Evolutionary conservation across 2,888 invertebrate species (phyloP).

Genomic region (Watsonalla binaria): DNA sequence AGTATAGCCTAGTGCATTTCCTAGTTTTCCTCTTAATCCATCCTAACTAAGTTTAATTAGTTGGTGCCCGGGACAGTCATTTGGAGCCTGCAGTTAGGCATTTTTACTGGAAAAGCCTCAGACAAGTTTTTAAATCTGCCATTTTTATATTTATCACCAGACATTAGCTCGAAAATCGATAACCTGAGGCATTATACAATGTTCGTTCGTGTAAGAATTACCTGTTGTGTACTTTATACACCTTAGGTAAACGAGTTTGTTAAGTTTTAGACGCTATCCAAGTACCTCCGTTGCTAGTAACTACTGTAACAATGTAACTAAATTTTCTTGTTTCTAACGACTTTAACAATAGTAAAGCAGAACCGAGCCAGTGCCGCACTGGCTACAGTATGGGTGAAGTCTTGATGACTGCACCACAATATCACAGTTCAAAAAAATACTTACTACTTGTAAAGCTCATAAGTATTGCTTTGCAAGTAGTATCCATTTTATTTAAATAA

Average conservation of each 20-base stretch:
- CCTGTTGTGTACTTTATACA: too few species aligned
- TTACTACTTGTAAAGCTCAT: too few species aligned
- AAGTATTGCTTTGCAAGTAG: too few species aligned
- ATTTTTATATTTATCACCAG: too few species aligned
- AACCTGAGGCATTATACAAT: too few species aligned
- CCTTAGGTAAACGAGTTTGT: background rate
- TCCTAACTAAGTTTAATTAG: background rate
- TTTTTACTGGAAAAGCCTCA: background rate
- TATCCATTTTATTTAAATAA: too few species aligned
- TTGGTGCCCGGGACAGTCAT: background rate
- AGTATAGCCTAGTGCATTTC: background rate
- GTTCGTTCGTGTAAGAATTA: too few species aligned
- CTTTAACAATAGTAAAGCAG: conserved; percentile 28
- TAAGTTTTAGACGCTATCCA: conserved; percentile 5
- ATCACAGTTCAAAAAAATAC: too few species aligned
- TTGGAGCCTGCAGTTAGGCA: background rate
- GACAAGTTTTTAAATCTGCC: background rate
- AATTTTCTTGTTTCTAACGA: conserved; percentile 20
- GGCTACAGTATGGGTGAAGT: conserved; percentile 25
- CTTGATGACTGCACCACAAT: conserved; percentile 21
- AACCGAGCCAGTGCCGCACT: conserved; percentile 12
- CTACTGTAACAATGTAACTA: conserved; percentile 16
- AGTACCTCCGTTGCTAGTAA: conserved; percentile 5
- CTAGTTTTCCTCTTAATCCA: background rate
- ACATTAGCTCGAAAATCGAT: too few species aligned